phyloP scores from a whole-genome alignment of 1,140 invertebrate genomes.

The Tetragonula clypearis region DNA sequence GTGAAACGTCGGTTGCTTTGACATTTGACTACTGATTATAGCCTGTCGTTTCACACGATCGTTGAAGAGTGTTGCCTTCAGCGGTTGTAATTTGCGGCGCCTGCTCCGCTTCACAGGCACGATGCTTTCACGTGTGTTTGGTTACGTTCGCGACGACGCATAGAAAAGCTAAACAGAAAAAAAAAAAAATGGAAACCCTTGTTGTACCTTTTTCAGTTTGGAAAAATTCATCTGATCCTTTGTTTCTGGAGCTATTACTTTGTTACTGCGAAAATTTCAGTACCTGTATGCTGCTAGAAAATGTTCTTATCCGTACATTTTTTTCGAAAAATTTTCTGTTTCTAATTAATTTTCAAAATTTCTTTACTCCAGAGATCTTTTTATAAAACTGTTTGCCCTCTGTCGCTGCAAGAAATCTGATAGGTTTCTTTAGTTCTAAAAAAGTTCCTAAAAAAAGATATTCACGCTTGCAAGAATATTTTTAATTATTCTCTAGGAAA shows the following conservation, averaged over 20 bases:
- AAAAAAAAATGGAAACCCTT: no score
- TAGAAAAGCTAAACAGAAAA: neutral
- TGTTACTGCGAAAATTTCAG: no score
- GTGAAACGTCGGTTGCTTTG: neutral
- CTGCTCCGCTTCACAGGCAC: neutral
- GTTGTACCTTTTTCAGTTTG: neutral
- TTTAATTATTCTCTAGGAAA: neutral
- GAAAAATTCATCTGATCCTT: no score
- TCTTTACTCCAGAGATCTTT: neutral
- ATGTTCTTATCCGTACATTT: no score
- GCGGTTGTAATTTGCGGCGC: neutral
- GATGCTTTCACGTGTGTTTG: neutral
- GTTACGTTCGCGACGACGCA: neutral
- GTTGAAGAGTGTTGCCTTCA: no score
- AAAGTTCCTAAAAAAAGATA: neutral
- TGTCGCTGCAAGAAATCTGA: neutral
- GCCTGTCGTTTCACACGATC: neutral
- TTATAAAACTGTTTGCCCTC: neutral
- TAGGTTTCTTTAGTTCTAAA: neutral
- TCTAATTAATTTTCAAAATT: no score
- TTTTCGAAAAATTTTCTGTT: no score
- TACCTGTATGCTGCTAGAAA: no score
- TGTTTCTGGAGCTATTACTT: no score
- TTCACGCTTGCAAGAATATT: neutral
- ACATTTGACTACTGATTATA: constrained; percentile 27